A percentile compares a stretch with the other conserved stretches of the same genome.
Evolutionary conservation across 2,113 vertebrate species (phyloP).

Genomic region (Coreoperca whiteheadi): DNA sequence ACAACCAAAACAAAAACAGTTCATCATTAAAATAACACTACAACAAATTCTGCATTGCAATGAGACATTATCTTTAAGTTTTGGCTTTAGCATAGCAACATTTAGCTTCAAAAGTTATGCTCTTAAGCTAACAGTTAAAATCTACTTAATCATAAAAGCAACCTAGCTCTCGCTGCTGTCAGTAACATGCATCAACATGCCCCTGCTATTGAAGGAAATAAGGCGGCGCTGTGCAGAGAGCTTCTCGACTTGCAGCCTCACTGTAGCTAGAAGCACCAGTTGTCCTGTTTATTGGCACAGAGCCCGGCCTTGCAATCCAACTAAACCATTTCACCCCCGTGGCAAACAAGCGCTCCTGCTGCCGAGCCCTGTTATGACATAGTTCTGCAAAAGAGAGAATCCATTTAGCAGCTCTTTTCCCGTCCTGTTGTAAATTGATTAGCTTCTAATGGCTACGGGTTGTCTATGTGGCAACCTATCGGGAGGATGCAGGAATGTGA

Average conservation of each 20-base stretch:
- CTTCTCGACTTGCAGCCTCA: slow-evolving; percentile 11
- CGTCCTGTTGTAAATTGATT: slow-evolving; percentile 67
- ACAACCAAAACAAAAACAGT: not conserved
- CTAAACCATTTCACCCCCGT: slow-evolving; percentile 48
- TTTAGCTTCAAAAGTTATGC: not conserved
- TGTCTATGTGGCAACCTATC: not conserved
- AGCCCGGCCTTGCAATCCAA: slow-evolving; percentile 32
- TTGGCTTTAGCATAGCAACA: not conserved
- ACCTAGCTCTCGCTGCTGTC: slow-evolving; percentile 19
- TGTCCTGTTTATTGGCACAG: slow-evolving; percentile 52
- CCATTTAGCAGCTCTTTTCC: slow-evolving; percentile 56
- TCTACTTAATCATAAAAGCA: slow-evolving; percentile 37
- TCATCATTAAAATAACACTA: not conserved
- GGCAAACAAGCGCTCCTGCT: not conserved
- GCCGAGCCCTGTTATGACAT: slow-evolving; percentile 46
- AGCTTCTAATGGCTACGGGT: slow-evolving; percentile 23
- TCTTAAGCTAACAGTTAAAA: slow-evolving; percentile 33
- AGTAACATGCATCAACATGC: slow-evolving; percentile 9
- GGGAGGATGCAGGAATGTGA: slow-evolving; percentile 60
- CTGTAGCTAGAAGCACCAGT: slow-evolving; percentile 49
- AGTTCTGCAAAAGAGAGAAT: slow-evolving; percentile 49
- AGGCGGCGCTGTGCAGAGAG: slow-evolving; percentile 10
- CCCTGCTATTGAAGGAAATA: slow-evolving; percentile 35
- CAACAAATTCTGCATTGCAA: not conserved
- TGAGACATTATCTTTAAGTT: not conserved